Base-by-base conservation (phyloP, 2,797 vertebrate species). In the Enteromius treurensis region DNA sequence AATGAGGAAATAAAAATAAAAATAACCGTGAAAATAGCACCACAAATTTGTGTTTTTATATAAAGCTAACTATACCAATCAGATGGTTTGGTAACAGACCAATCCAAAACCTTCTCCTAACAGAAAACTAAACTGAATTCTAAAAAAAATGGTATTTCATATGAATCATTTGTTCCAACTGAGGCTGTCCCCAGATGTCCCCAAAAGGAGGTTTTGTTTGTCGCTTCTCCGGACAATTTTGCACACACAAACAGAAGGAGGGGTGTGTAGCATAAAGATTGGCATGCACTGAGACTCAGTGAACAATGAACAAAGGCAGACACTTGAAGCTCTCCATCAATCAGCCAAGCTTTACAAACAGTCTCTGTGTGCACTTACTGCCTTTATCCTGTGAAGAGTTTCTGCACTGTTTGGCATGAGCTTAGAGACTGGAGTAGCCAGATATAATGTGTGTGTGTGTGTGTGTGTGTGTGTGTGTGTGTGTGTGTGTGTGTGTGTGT, bases 241-340 rank as follows among this genome's bases (percentile, higher is more conserved):
- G 32, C 26, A 77, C 15, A 58, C 37, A 80, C 2, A 60, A 17
- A 77, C 3, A 45, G 26, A 49, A 73, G 34, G 19, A 23, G 70
- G 70, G 74, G 34, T 42, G 67, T 42, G 45, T 62, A 73, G 69
- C 49, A 26, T 67, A 73, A 82, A 60, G 49, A 77, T 77, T 85
- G 84, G 80, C 76, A 68, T 81, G 82, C 45, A 42, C 47, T 67
- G 29, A 29, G 14, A 51, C 58, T 64, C 74, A 4, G 42, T 64
- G 60, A 86, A 82, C 67, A 58, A 79, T 83, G 81, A 80, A 86
- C 75, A 86, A 80, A 84, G 81, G 15, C 77, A 64, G 65, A 83
- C 77, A 83, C 77, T 75, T 80, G 53, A 86, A 80, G 71, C 71
- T 86, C 81, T 80, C 78, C 64, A 81, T 86, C 81, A 83, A 71